Evolutionary conservation across 2,888 invertebrate species (phyloP).

Genomic region (Autographa pulchrina): DNA sequence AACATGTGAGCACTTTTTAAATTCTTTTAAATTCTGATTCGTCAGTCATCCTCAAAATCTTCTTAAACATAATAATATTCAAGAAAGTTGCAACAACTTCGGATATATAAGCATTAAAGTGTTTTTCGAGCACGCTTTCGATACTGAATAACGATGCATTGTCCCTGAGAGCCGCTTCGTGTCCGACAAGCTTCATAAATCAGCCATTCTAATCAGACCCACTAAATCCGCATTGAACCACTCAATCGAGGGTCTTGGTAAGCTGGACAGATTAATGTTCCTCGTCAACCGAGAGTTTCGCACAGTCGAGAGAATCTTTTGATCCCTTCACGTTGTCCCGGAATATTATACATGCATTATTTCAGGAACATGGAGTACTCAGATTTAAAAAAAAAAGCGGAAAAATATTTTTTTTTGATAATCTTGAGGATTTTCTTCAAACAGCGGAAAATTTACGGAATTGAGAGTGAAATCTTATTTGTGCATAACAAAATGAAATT

Average conservation of each 20-base stretch:
- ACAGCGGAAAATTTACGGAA: conserved; percentile 11
- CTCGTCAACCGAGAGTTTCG: conserved; percentile 71
- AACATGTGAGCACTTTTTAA: neutral
- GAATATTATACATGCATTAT: conserved; percentile 9
- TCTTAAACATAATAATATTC: conserved; percentile 7
- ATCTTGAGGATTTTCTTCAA: conserved; percentile 1
- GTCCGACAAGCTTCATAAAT: conserved; percentile 71
- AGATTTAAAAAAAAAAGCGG: conserved; percentile 5
- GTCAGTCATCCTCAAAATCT: neutral
- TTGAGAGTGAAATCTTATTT: conserved; percentile 14
- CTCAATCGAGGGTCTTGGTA: conserved; percentile 49
- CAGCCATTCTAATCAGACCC: conserved; percentile 39
- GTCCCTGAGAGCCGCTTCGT: conserved; percentile 72
- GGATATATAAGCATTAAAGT: conserved; percentile 59
- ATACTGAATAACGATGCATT: conserved; percentile 72
- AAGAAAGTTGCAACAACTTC: conserved; percentile 35
- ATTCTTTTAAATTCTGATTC: neutral
- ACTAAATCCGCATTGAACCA: conserved; percentile 23
- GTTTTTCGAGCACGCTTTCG: conserved; percentile 52
- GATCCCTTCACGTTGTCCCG: conserved; percentile 70
- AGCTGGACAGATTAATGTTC: conserved; percentile 63
- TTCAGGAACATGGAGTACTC: neutral
- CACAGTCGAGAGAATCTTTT: conserved; percentile 77
- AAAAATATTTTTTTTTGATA: neutral
- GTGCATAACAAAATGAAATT: conserved; percentile 38